These are phyloP conservation scores for Hozukius guyotensis DNA, from an alignment of 2,797 vertebrate species.

Conservation along the genomic window DNA sequence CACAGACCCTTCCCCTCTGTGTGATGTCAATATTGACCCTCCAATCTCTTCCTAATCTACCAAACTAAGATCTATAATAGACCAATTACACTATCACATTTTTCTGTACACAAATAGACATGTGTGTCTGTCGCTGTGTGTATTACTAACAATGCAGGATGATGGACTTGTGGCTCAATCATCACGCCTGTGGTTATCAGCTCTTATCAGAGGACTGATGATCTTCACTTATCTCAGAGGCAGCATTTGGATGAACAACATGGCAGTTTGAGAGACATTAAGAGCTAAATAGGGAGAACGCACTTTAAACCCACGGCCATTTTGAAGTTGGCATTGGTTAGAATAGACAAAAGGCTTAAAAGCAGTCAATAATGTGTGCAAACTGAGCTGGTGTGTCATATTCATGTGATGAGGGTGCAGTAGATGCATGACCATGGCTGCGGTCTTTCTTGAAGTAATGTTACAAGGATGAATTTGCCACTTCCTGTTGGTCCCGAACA, in stretches of 20 bases:
- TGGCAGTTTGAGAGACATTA: not conserved
- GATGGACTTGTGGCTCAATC: not conserved
- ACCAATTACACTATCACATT: slow-evolving; percentile 14
- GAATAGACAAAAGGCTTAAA: not conserved
- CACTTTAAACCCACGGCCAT: slow-evolving; percentile 15
- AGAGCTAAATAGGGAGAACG: not conserved
- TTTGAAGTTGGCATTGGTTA: slow-evolving; percentile 21
- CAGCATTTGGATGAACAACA: not conserved
- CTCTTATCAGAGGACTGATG: not conserved
- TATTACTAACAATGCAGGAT: not conserved
- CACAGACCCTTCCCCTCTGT: not conserved
- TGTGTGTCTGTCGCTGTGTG: not conserved
- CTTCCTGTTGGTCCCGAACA: not conserved
- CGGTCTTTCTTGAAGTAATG: not conserved
- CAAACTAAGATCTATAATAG: not conserved
- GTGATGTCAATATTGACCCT: slow-evolving; percentile 8
- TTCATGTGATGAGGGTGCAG: slow-evolving; percentile 10
- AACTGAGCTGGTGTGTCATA: slow-evolving; percentile 9
- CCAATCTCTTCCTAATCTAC: slow-evolving; percentile 1
- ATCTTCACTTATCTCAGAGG: not conserved
- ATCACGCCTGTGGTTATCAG: slow-evolving; percentile 2
- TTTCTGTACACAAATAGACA: not conserved
- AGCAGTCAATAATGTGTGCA: slow-evolving; percentile 6
- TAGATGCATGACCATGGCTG: slow-evolving; percentile 9
- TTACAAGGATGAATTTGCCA: not conserved